Evolutionary conservation across 2,888 invertebrate genomes (phyloP), one percentile per base, ranked within the genome.

Genomic region (Pherbina coryleti): DNA sequence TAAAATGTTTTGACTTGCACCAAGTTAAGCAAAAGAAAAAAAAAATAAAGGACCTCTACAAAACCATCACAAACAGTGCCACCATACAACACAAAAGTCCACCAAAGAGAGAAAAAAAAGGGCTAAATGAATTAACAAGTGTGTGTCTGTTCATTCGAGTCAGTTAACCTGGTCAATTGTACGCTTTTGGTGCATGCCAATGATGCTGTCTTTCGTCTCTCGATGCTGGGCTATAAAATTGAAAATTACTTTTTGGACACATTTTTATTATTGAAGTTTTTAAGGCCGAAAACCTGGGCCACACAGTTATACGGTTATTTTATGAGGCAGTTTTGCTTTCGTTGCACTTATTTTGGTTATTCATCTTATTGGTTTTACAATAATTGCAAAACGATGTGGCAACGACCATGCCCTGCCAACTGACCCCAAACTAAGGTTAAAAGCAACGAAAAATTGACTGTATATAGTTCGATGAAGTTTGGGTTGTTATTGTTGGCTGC

Each of bases 201-300:
- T 8, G 11, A 3, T n/a, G n/a, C 25, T 19, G 28, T 28, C 31
- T 62, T 4, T 62, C 9, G 57, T 31, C 71, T 31, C 8, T 57
- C 49, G 60, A 8, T 19, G 44, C 28, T 34, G 49, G 53, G 71
- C 64, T 64, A 62, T 77, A 72, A 77, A 77, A 72, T 66, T 66
- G 71, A 66, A 77, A 77, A 77, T 77, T 53, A 72, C 77, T 72
- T 72, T 62, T 66, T 75, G 66, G 75, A 75, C 75, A 75, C 75
- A 75, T 60, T 75, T 75, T 75, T 75, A 75, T 75, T 75, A 75
- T 75, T 75, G 75, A 55, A 75, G n/a, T n/a, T 55, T 75, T 67
- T 67, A 34, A 53, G 67, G 72, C 37, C 28, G 51, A 69, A 37
- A 44, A 28, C 73, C 7, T 44, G 25, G 37, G 37, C 17, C 51